phyloP scores from a whole-genome alignment of 2,888 invertebrate genomes.

The Parochlus steinenii region DNA sequence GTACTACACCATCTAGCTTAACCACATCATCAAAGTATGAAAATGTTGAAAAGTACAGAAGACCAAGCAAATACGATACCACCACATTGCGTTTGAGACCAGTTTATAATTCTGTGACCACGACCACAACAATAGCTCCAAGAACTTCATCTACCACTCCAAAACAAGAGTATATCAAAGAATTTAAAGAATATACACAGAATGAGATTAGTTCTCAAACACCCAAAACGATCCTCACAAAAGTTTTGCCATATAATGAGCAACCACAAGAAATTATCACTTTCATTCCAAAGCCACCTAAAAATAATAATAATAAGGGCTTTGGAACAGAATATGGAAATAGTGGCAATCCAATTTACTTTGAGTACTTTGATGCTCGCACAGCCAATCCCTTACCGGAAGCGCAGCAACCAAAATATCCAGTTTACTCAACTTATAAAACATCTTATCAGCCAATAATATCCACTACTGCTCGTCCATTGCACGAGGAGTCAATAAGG shows the following conservation, averaged over 20 bases:
- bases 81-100: conserved; percentile 5
- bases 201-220: too few species aligned
- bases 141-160: conserved; percentile 31
- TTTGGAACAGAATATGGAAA: conserved; percentile 19
- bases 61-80: conserved; percentile 5
- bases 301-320: conserved; percentile 15
- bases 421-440: conserved; percentile 18
- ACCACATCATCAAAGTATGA: too few species aligned
- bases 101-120: conserved; percentile 13
- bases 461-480: conserved; percentile 14
- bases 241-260: conserved; percentile 21
- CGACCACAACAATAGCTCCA: conserved; percentile 21
- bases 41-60: conserved; percentile 3
- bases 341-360: conserved; percentile 29
- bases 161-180: conserved; percentile 40
- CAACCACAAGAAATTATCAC: conserved; percentile 19
- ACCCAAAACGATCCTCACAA: conserved; percentile 18
- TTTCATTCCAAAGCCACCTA: conserved; percentile 23
- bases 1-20: not conserved
- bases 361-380: conserved; percentile 28
- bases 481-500: too few species aligned
- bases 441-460: conserved; percentile 14
- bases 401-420: conserved; percentile 16
- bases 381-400: conserved; percentile 23
- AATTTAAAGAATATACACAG: conserved; percentile 48